Evolutionary conservation across 1,140 invertebrate genomes (phyloP), one percentile per base, ranked within the genome.

Genomic region (Drosophila erecta): DNA sequence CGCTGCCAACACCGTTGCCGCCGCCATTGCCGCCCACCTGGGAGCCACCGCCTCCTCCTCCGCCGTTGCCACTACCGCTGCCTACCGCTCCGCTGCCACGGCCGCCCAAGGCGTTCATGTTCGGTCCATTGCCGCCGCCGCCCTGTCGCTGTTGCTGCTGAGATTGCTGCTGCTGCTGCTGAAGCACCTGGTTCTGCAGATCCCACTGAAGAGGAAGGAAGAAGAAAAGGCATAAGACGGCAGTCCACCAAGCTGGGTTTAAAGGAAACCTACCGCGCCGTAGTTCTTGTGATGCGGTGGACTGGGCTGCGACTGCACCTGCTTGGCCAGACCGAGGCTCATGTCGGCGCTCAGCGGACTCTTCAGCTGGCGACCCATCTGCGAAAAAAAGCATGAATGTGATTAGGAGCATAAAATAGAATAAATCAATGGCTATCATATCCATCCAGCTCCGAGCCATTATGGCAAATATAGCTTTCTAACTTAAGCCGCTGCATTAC

Each of bases 241-340:
- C 11, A 30, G 14, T 30, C 14, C 6, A 4, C 5, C 1, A 1
- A 24, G 14, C 5, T 6, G 20, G 15, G 44, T 2, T 24, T 6
- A n/a, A 22, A 12, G 2, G 22, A 11, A 35, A 91, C 93, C 93
- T 93, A 93, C 80, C 86, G 91, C 92, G 79, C 93, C 93, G 73
- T 94, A 94, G 79, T 94, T 94, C 67, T 94, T 94, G 80, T 94
- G 94, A 60, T 94, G 94, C 24, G 94, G 94, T 49, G 94, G 93
- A 92, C 93, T 94, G 51, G 93, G 93, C 76, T 94, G 94, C 38
- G 93, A 93, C 80, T 94, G 94, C 71, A 87, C 90, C 64, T 92
- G 89, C 67, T 92, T 92, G 55, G 86, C 91, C 61, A 92, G 56
- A 20, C 78, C 84, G 17, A 92, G 76, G 55, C 79, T 92, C 78